Base-by-base conservation (phyloP, 2,113 vertebrate genomes). In the Butorides virescens region DNA sequence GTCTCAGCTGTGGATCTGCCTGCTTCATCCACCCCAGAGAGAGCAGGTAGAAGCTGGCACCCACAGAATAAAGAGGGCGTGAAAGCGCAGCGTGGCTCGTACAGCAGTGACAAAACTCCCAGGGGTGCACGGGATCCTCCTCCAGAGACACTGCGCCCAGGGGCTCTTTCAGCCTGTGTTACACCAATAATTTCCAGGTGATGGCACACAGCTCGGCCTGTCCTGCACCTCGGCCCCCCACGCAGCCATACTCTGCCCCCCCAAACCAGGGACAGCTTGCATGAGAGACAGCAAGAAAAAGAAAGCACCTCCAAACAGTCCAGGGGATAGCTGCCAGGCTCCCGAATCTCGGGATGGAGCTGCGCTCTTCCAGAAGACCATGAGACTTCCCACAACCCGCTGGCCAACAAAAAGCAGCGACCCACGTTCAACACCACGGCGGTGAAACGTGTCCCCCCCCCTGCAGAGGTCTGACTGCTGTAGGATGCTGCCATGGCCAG, bases 261-360 rank as follows among this genome's bases (percentile, higher is more conserved):
- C 9, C 44, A 7, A 39, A 5, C 20, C 0, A 0, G 29, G 47
- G 34, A 63, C 26, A 34, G 42, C 50, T 18, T 15, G n/a, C 7
- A 14, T 1, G 11, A 77, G 36, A 50, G 23, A 23, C 7, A 30
- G 42, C 26, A 9, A 71, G 49, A 53, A 68, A 22, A 46, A 73
- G 9, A 44, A 55, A 65, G 10, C 42, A 22, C 23, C 72, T n/a
- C 70, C 39, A 37, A n/a, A 36, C 7, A 30, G 37, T 15, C 20
- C 70, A 34, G 34, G 12, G 46, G 39, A 25, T 1, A 12, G 55
- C 17, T 77, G 4, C 27, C 56, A 27, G 49, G 49, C 65, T 84
- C 56, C 49, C 11, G 29, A n/a, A n/a, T 3, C 49, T 76, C 88
- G 13, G 8, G 39, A 5, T 2, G 55, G 71, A 79, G 56, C 49